phyloP scores from a whole-genome alignment of 1,140 invertebrate species.

The Orius laevigatus region DNA sequence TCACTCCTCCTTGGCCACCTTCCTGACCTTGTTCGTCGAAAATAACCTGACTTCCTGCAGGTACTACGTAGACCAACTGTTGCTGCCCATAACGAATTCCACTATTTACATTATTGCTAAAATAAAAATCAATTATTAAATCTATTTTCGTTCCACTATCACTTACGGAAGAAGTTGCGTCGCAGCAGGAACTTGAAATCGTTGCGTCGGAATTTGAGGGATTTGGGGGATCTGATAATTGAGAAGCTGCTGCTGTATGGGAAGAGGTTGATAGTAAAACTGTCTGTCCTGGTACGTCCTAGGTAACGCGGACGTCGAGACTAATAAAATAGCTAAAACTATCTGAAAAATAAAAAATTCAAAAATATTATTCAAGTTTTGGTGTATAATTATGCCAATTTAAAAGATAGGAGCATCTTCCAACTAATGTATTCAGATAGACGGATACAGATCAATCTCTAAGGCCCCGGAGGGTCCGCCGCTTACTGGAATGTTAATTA shows the following conservation, averaged over 20 bases:
- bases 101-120: slow-evolving; percentile 12
- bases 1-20: background rate
- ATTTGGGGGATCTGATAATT: background rate
- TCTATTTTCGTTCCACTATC: background rate
- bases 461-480: too few relatives aligned
- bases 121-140: background rate
- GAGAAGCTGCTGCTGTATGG: background rate
- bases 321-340: too few relatives aligned
- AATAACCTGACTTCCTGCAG: background rate
- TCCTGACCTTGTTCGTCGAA: background rate
- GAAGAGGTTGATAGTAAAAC: slow-evolving; percentile 5
- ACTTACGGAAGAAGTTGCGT: slow-evolving; percentile 12
- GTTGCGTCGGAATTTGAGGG: background rate
- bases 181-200: slow-evolving; percentile 6
- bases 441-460: too few relatives aligned
- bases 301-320: background rate
- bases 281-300: slow-evolving; percentile 7
- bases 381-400: too few relatives aligned
- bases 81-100: slow-evolving; percentile 9
- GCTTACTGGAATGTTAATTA: too few relatives aligned
- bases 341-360: slow-evolving; percentile 2
- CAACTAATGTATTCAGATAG: too few relatives aligned
- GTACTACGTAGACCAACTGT: slow-evolving; percentile 8
- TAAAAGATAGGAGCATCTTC: too few relatives aligned
- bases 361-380: too few relatives aligned